Evolutionary conservation across 2,888 invertebrate species (phyloP), one percentile per base, ranked within the genome.

Genomic region (Bombylius discolor): DNA sequence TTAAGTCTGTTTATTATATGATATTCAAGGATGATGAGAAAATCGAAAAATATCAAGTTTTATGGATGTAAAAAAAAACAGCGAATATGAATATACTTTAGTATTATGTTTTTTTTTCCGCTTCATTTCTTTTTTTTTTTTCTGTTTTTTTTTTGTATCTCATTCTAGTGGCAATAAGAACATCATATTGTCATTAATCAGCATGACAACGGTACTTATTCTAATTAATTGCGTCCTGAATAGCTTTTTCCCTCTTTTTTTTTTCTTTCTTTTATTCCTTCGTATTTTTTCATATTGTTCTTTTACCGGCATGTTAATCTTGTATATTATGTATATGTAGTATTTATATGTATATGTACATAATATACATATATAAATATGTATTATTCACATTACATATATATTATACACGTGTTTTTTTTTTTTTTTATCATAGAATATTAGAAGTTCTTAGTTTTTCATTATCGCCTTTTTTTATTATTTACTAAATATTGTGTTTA

Each of bases 101-200:
- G 23, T 23, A 3, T 23, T 23, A 23, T 23, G 23, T 23, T 23
- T 23, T 23, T 42, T 42, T 42, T 42, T 7, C 5, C 34, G 34
- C 8, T 42, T 42, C 5, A 11, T 42, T 42, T 11, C 39, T 42
- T 7, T 11, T 11, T 11, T 42, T 36, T 4, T 5, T 36, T 36
- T 36, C 8, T 36, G 5, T 36, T 36, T 36, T 36, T 8, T 42
- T 11, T 42, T 11, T 5, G 5, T 39, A 42, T 11, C 11, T 8
- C 11, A 11, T 42, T 42, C 44, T 46, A 23, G 23, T 46, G 46
- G 46, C 5, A 46, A 14, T 31, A 9, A 39, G 49, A 45, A 49
- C 50, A 50, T 55, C 54, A 55, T 47, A 55, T 50, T 55, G 36
- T 55, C 54, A 55, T 55, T 55, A 55, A 55, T 55, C 54, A 55